Percentiles rank a stretch among this genome's conserved stretches.
Evolutionary conservation across 2,888 invertebrate species (phyloP).

Genomic region (Omphaloscelis lunosa): DNA sequence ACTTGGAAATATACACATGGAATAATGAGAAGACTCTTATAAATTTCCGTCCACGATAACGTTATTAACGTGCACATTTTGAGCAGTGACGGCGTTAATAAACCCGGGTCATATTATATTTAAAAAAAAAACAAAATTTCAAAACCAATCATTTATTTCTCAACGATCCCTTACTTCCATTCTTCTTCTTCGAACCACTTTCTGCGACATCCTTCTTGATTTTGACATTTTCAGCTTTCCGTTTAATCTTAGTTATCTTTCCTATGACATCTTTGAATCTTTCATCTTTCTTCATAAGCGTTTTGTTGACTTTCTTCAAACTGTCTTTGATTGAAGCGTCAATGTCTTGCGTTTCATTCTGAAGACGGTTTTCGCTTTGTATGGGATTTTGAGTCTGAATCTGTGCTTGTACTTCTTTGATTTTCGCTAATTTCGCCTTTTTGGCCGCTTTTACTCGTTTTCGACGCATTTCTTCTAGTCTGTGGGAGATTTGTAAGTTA

Average conservation of each 20-base stretch:
- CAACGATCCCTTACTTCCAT: conserved; percentile 31
- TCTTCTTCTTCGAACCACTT: conserved; percentile 73
- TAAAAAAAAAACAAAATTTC: not conserved
- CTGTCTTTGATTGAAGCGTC: conserved; percentile 81
- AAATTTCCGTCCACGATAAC: not conserved
- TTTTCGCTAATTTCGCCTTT: conserved; percentile 84
- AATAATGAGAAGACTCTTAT: not conserved
- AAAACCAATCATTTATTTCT: conserved; percentile 49
- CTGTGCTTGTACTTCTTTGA: conserved; percentile 81
- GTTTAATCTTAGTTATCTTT: conserved; percentile 85
- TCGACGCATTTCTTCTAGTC: conserved; percentile 86
- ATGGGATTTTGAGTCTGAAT: conserved; percentile 71
- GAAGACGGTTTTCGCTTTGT: conserved; percentile 67
- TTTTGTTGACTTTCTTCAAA: conserved; percentile 84
- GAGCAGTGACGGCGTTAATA: not conserved
- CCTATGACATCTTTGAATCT: conserved; percentile 87
- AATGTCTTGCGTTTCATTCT: conserved; percentile 73
- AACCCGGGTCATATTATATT: not conserved
- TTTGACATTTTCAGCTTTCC: conserved; percentile 83
- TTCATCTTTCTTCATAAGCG: conserved; percentile 87
- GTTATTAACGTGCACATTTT: not conserved
- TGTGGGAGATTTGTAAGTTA: conserved; percentile 60
- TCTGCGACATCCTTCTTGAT: conserved; percentile 59
- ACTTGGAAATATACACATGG: too few relatives aligned
- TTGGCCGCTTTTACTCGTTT: conserved; percentile 86